Evolutionary conservation across 2,888 invertebrate genomes (phyloP).

Genomic region (Antheraea assamensis): DNA sequence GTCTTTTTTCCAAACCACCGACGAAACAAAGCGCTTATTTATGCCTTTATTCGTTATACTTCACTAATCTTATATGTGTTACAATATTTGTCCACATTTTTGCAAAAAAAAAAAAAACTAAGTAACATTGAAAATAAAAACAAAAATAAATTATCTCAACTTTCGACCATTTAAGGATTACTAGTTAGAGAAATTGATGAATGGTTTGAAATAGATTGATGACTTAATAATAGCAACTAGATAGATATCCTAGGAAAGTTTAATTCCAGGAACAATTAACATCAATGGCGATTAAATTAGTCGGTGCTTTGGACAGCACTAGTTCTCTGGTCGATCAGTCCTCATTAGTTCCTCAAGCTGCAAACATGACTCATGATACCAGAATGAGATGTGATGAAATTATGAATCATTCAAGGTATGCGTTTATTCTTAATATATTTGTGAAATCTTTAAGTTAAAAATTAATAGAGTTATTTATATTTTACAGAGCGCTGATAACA

Average conservation of each 20-base stretch:
- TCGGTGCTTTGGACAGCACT: conserved; percentile 36
- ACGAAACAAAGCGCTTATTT: too few relatives aligned
- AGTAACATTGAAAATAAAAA: too few relatives aligned
- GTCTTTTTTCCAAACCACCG: too few relatives aligned
- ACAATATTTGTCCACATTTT: too few relatives aligned
- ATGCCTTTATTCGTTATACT: too few relatives aligned
- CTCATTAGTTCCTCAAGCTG: conserved; percentile 37
- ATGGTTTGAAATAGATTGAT: not conserved
- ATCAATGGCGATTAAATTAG: conserved; percentile 34
- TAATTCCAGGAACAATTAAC: conserved; percentile 38
- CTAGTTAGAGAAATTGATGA: too few relatives aligned
- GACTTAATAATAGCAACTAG: not conserved
- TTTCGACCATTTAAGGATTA: too few relatives aligned
- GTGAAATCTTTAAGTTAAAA: not conserved
- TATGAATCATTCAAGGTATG: conserved; percentile 48
- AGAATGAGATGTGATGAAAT: conserved; percentile 44
- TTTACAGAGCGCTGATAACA: conserved; percentile 48
- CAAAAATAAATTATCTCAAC: too few relatives aligned
- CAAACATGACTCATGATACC: conserved; percentile 33
- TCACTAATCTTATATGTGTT: too few relatives aligned
- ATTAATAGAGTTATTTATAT: not conserved
- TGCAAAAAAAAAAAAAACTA: too few relatives aligned
- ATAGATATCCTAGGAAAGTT: not conserved
- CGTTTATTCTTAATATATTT: not conserved
- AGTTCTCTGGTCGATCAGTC: conserved; percentile 37